Evolutionary conservation across 2,888 invertebrate species (phyloP), one percentile per base, ranked within the genome.

Genomic region (Drosophila infuscata): DNA sequence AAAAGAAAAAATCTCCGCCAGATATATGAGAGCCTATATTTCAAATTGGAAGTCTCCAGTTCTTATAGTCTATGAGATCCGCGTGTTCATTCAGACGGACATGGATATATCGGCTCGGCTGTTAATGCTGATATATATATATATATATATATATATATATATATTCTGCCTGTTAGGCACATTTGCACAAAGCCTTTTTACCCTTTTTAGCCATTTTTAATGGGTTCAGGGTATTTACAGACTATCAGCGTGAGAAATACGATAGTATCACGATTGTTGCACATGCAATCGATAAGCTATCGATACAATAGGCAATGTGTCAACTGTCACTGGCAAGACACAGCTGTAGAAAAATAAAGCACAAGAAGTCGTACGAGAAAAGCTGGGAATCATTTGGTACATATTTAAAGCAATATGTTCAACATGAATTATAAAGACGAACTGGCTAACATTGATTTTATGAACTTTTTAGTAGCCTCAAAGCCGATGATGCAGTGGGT

Each of bases 401-500:
- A 38, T 32, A 61, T 33, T 30, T 7, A 6, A n/a, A 9, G 17
- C 36, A 15, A 60, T 2, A 30, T 17, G 25, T 30, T 3, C 20
- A 20, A 2, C 6, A 58, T 63, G 33, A 8, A 30, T 29, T 4
- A 2, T 12, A 20, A 11, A 7, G 5, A 12, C 3, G 17, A 35
- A 11, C 15, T 11, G 49, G 25, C 11, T 7, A 38, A 29, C 48
- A n/a, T 33, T 58, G 62, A 73, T 9, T 79, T 79, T 20, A 2
- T 73, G 9, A 51, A 29, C 3, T 80, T 70, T 17, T 32, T 80
- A 61, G 20, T 3, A 1, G 12, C 68, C 17, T 51, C 80, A 1
- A 59, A 60, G 48, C 36, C 53, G 1, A 38, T 72, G 6, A 67
- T 41, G 1, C 46, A 79, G 1, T 71, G 83, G 80, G 79, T 80